A percentile compares a stretch with the other conserved stretches of the same genome.
Conservation (phyloP, 2,888 invertebrate genomes). For the Diloba caeruleocephala region DNA sequence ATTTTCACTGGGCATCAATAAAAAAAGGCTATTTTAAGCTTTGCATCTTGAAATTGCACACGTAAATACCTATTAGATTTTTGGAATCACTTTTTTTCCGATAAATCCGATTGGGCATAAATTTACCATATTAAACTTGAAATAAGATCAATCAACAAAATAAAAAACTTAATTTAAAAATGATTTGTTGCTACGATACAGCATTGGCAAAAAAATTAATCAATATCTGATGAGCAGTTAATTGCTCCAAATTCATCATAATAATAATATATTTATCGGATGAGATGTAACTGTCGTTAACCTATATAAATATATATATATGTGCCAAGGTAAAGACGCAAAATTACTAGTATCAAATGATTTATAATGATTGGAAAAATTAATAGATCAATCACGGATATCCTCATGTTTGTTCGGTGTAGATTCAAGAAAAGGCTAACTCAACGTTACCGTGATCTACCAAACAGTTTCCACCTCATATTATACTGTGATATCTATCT, state of each 20-base stretch:
- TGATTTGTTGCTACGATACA: not conserved
- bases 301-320: slow-evolving; percentile 3
- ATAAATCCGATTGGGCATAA: not conserved
- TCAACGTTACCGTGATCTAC: no score
- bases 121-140: not conserved
- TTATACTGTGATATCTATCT: no score
- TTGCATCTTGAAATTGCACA: no score
- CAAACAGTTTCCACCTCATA: no score
- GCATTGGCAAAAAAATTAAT: slow-evolving; percentile 6
- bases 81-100: no score
- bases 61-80: no score
- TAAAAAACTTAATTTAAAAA: not conserved
- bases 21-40: no score
- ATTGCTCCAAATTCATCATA: slow-evolving; percentile 10
- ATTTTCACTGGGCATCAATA: no score
- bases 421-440: no score
- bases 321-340: slow-evolving; percentile 32
- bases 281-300: not conserved
- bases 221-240: slow-evolving; percentile 11
- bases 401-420: slow-evolving; percentile 14
- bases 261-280: slow-evolving; percentile 1
- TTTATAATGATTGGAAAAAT: slow-evolving; percentile 5
- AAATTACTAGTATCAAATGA: slow-evolving; percentile 2
- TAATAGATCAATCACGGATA: slow-evolving; percentile 12
- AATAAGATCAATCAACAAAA: not conserved